These are phyloP conservation scores for Wiebesia pumilae DNA, from an alignment of 1,140 invertebrate species.

Conservation along the genomic window DNA sequence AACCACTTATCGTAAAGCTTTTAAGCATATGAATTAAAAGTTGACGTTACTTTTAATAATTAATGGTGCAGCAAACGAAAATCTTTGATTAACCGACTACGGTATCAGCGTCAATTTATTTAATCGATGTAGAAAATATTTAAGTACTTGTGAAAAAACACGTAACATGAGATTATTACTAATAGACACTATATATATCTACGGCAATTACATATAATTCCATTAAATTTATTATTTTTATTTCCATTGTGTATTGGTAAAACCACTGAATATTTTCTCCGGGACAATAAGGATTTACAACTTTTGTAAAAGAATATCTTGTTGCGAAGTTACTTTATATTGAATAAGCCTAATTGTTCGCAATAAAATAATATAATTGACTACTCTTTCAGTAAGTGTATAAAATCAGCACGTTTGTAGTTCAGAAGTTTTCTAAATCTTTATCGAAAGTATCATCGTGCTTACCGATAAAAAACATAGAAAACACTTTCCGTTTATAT, in stretches of 20 bases:
- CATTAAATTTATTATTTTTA: background rate
- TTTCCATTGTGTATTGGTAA: background rate
- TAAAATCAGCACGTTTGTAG: no score
- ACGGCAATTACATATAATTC: background rate
- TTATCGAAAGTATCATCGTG: no score
- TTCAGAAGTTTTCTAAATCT: no score
- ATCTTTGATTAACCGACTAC: background rate
- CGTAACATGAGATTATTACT: background rate
- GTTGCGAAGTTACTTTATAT: background rate
- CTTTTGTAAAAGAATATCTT: background rate
- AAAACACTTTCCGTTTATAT: no score
- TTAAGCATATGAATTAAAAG: background rate
- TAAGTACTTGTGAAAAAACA: background rate
- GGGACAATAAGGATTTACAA: background rate
- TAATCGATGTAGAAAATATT: background rate
- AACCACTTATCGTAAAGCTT: background rate
- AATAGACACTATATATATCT: background rate
- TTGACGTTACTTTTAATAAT: background rate
- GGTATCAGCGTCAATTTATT: background rate
- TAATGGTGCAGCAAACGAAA: background rate
- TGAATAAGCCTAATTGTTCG: no score
- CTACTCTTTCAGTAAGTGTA: no score
- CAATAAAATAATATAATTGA: no score
- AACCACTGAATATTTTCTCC: background rate
- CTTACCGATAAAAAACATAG: no score